Conservation (phyloP, 37 sponge, comb jelly and placozoan species). For the Ianthella basta region DNA sequence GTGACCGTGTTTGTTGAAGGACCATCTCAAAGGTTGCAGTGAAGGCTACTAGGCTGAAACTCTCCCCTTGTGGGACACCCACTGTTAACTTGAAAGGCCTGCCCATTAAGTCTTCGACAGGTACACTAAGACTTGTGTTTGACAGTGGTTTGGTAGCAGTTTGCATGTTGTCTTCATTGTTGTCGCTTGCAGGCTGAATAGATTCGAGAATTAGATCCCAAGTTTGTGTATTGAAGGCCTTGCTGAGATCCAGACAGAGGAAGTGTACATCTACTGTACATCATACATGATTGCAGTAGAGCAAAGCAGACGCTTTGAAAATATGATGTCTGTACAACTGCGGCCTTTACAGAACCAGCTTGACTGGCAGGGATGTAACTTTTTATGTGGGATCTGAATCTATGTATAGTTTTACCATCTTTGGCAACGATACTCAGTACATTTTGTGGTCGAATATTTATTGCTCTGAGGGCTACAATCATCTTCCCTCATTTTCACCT, state of each 20-base stretch:
- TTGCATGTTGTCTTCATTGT: not conserved
- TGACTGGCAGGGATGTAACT: constrained; percentile 16
- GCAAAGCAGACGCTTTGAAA: constrained; percentile 12
- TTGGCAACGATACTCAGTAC: not conserved
- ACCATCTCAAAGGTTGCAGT: constrained; percentile 17
- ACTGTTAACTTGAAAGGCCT: constrained; percentile 3
- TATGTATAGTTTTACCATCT: not conserved
- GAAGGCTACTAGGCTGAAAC: constrained; percentile 21
- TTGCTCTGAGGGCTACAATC: constrained; percentile 11
- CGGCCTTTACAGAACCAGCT: constrained; percentile 25
- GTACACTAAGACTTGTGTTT: constrained; percentile 6
- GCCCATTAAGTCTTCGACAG: not conserved
- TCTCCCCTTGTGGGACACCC: constrained; percentile 26
- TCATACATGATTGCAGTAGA: not conserved
- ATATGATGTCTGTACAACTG: constrained; percentile 19
- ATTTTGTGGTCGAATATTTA: not conserved
- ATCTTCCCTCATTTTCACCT: not conserved
- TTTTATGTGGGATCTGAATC: not conserved
- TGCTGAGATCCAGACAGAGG: constrained; percentile 10
- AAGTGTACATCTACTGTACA: not conserved
- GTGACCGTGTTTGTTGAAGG: not conserved
- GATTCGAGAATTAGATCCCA: constrained; percentile 12
- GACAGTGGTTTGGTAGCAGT: not conserved
- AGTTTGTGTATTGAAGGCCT: constrained; percentile 18
- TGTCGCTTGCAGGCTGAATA: not conserved